Evolutionary conservation across 2,888 invertebrate genomes (phyloP).

Genomic region (Thera obeliscata): DNA sequence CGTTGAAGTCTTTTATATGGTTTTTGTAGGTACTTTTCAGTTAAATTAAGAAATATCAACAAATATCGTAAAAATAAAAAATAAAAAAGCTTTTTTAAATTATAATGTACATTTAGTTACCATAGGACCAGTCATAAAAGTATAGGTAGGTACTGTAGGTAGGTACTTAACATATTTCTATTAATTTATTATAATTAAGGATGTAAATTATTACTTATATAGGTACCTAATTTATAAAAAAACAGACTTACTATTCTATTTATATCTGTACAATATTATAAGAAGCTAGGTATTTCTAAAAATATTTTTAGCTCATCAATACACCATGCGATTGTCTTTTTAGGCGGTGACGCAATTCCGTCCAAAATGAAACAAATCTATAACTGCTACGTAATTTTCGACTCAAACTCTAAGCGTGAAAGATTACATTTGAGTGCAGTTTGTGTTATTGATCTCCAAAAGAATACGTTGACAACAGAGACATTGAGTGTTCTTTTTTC

Average conservation of each 20-base stretch:
- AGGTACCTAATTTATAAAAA: no score
- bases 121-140: no score
- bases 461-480: constrained; percentile 84
- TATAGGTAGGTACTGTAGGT: no score
- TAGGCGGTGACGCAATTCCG: constrained; percentile 81
- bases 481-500: constrained; percentile 82
- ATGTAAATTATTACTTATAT: no score
- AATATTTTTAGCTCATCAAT: constrained; percentile 82
- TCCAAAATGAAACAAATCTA: constrained; percentile 75
- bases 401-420: constrained; percentile 46
- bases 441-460: constrained; percentile 66
- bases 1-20: constrained; percentile 44
- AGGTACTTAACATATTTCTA: no score
- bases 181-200: no score
- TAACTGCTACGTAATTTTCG: constrained; percentile 48
- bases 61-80: no score
- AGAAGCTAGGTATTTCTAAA: constrained; percentile 47
- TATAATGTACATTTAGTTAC: no score
- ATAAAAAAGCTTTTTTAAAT: no score
- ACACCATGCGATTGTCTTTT: constrained; percentile 80
- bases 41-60: no score
- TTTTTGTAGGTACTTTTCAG: neutral
- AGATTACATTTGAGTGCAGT: constrained; percentile 39
- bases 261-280: neutral
- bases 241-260: no score